Evolutionary conservation across 1,140 invertebrate species (phyloP).

Genomic region (Heliconius eleuchia): DNA sequence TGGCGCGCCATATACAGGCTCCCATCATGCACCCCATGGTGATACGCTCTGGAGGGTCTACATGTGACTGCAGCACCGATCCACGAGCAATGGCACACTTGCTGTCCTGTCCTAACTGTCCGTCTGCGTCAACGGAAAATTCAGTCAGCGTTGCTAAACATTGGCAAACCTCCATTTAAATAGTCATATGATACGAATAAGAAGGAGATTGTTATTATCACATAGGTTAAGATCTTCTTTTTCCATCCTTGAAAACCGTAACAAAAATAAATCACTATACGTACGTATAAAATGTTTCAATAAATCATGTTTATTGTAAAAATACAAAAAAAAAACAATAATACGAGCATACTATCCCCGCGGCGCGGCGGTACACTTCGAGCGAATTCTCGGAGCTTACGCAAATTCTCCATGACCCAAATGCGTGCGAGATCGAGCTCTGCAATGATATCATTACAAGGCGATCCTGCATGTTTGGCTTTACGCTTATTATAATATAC

Average conservation of each 20-base stretch:
- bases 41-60: too few relatives aligned
- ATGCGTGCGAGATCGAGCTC: slow-evolving; percentile 38
- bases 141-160: too few relatives aligned
- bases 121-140: too few relatives aligned
- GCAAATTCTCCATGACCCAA: slow-evolving; percentile 44
- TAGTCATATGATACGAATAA: too few relatives aligned
- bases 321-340: neutral
- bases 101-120: too few relatives aligned
- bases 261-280: neutral
- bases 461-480: slow-evolving; percentile 29
- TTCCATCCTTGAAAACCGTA: neutral
- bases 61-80: too few relatives aligned
- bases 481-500: slow-evolving; percentile 9
- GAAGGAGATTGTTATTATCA: too few relatives aligned
- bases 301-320: neutral
- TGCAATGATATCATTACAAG: slow-evolving; percentile 37
- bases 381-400: slow-evolving; percentile 40
- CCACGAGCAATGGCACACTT: too few relatives aligned
- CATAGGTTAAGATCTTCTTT: too few relatives aligned
- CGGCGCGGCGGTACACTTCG: neutral
- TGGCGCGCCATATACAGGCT: too few relatives aligned
- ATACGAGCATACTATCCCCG: neutral
- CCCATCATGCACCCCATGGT: too few relatives aligned
- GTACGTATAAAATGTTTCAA: neutral
- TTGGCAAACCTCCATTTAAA: too few relatives aligned